These are phyloP conservation scores for Tinamus major DNA, from an alignment of 2,797 vertebrate genomes.

Conservation along the genomic window DNA sequence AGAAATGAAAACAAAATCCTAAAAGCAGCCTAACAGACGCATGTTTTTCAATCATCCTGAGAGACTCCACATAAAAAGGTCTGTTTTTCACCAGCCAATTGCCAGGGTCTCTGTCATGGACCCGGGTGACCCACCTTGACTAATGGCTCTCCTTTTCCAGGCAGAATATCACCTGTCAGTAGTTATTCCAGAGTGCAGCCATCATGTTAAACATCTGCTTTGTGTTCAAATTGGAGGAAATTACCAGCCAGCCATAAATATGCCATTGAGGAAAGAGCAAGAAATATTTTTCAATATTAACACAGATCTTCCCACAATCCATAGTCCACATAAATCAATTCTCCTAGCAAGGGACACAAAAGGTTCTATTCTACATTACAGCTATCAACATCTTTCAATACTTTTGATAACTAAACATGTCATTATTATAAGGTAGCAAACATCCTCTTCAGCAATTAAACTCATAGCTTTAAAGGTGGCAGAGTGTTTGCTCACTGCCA, in stretches of 20 bases:
- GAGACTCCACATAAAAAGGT: not conserved
- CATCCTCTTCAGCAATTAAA: not conserved
- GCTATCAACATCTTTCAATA: not conserved
- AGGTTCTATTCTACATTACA: not conserved
- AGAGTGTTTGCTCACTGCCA: not conserved
- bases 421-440: not conserved
- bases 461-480: not conserved
- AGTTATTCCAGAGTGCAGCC: not conserved
- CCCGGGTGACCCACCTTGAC: not conserved
- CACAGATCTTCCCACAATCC: not conserved
- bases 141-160: not conserved
- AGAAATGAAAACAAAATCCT: not conserved
- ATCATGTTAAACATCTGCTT: not conserved
- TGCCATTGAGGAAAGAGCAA: not conserved
- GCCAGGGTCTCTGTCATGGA: not conserved
- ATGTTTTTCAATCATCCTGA: not conserved
- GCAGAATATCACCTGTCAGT: not conserved
- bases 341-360: not conserved
- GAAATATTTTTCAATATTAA: not conserved
- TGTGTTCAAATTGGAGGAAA: not conserved
- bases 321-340: not conserved
- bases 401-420: not conserved
- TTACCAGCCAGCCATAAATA: not conserved
- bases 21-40: not conserved
- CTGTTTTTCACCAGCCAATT: not conserved